Base-by-base conservation (phyloP, 2,888 invertebrate species). In the Nemapogon koenigi region DNA sequence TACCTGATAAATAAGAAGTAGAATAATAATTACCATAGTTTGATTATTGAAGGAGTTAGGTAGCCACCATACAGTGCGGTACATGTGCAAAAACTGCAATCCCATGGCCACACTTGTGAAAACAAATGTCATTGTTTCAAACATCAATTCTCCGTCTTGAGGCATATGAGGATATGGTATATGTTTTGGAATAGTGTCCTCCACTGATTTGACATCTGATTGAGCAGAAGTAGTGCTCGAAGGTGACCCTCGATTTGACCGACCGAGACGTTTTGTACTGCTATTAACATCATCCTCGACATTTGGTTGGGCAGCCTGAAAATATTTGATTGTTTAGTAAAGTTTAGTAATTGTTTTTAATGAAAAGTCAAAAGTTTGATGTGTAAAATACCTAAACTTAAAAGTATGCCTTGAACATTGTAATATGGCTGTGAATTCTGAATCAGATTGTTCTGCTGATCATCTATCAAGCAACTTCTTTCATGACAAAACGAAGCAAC, bases 1-100 rank as follows among this genome's bases (percentile, higher is more conserved):
- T n/a, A n/a, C n/a, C n/a, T n/a, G n/a, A n/a, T n/a, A n/a, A n/a
- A n/a, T n/a, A n/a, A n/a, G n/a, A n/a, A n/a, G n/a, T n/a, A n/a
- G n/a, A n/a, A n/a, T n/a, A n/a, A 26, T 38, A 57, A 83, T 72
- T 73, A 96, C 97, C 85, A 97, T 85, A 42, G 92, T 89, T 57
- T 93, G 90, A 53, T 86, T 87, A 42, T 89, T 91, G 59, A 93
- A 89, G 0, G 96, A 94, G 59, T 97, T 89, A 1, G 96, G 94
- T 37, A 97, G 67, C 98, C 98, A 99, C 96, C 97, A 99, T 10
- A 94, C 90, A 2, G 95, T 96, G 49, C 94, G 86, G 59, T 98
- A 98, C 25, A 98, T 82, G 73, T 98, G 95, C 28, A 98, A 81
- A 59, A 96, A 94, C 71, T 99, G 98, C 39, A 97, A 81, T 38